These are phyloP conservation scores for Augochlora pura DNA, from an alignment of 1,140 invertebrate genomes.

Conservation along the genomic window DNA sequence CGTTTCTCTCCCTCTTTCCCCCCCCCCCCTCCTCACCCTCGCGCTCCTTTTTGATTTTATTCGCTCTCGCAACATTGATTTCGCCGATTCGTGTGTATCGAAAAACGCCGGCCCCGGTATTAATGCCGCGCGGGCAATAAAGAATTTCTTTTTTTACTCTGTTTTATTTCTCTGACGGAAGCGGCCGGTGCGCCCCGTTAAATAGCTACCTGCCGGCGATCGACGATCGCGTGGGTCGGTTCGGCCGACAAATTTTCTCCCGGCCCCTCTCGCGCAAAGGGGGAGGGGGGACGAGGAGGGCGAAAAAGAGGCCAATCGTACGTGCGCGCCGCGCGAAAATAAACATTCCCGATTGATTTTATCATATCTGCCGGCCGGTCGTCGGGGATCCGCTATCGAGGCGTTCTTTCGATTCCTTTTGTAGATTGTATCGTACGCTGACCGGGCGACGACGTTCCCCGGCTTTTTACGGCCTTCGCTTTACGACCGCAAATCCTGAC, in stretches of 20 bases:
- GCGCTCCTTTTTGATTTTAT: background rate
- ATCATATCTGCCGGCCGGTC: conserved; percentile 29
- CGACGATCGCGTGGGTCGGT: background rate
- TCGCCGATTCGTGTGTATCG: conserved; percentile 24
- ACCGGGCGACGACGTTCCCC: too few species aligned
- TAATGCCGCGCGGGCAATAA: background rate
- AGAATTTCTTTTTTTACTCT: background rate
- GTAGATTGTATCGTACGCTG: background rate
- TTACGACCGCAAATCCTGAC: too few species aligned
- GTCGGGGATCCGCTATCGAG: too few species aligned
- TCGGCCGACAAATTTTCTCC: conserved; percentile 43
- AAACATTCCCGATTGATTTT: conserved; percentile 68
- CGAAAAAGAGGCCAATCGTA: conserved; percentile 8
- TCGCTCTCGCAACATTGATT: conserved; percentile 21
- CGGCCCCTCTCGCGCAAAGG: too few species aligned
- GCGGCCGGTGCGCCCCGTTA: conserved; percentile 9
- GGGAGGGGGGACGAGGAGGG: conserved; percentile 17
- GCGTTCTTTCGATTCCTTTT: conserved; percentile 1
- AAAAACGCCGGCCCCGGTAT: background rate
- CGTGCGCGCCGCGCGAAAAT: conserved; percentile 41
- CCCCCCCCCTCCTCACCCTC: too few species aligned
- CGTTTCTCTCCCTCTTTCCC: background rate
- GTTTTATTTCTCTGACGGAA: background rate
- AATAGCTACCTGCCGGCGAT: conserved; percentile 22
- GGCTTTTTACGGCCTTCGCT: too few species aligned